Conservation (phyloP, 2,797 vertebrate species). For the Taenioides sp. region DNA sequence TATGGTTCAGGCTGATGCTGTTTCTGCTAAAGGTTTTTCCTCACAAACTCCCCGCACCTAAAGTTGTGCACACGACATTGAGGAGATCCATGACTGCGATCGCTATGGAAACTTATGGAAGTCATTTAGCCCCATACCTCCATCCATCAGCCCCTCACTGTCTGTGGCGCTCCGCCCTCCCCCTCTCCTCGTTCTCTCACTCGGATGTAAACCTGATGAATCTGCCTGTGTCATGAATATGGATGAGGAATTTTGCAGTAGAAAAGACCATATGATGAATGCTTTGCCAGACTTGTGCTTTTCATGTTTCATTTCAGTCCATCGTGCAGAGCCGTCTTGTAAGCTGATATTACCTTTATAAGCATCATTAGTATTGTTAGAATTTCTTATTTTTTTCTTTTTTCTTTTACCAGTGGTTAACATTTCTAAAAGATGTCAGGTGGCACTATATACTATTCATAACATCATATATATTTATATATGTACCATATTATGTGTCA, state of each 20-base stretch:
- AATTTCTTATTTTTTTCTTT: neutral
- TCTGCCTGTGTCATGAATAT: conserved; percentile 10
- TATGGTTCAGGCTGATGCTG: neutral
- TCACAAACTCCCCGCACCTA: neutral
- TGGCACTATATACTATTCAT: too few species aligned
- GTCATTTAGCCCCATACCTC: conserved; percentile 12
- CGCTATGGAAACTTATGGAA: neutral
- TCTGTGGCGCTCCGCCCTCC: conserved; percentile 8
- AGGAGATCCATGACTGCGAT: neutral
- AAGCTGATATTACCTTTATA: neutral
- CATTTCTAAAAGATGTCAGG: too few species aligned
- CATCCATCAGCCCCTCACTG: conserved; percentile 25
- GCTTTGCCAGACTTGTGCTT: neutral
- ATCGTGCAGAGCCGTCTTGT: neutral
- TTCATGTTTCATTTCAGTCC: neutral
- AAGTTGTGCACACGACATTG: neutral
- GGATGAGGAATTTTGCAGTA: conserved; percentile 2
- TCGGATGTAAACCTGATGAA: conserved; percentile 14
- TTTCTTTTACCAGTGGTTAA: too few species aligned
- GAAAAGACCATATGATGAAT: neutral
- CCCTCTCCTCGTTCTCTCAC: conserved; percentile 14
- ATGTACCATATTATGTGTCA: too few species aligned
- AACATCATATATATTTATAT: too few species aligned
- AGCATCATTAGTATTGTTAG: conserved; percentile 11
- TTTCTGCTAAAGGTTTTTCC: neutral